Conservation (phyloP, 2,113 vertebrate species). For the Cichladusa arquata region DNA sequence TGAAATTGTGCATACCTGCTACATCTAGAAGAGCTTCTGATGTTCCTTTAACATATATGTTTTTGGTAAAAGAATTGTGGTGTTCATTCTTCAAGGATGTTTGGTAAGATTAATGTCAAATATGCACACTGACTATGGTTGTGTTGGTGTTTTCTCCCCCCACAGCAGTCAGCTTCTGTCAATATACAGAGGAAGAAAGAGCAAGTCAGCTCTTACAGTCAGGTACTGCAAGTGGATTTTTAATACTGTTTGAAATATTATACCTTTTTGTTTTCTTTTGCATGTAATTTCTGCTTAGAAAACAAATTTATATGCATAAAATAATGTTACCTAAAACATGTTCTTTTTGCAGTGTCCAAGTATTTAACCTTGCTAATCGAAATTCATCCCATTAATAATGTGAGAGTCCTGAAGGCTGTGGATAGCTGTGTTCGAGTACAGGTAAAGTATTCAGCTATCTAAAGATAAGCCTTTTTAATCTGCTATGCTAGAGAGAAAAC, state of each 20-base stretch:
- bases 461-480: not conserved
- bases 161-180: conserved; percentile 86
- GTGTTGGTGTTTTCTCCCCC: not conserved
- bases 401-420: conserved; percentile 93
- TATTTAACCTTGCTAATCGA: conserved; percentile 91
- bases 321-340: not conserved
- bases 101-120: not conserved
- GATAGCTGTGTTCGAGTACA: conserved; percentile 91
- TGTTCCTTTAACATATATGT: not conserved
- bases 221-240: conserved; percentile 75
- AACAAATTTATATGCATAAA: not conserved
- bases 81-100: not conserved
- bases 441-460: conserved; percentile 65
- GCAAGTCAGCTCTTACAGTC: conserved; percentile 75
- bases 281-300: not conserved
- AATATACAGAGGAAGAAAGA: conserved; percentile 68
- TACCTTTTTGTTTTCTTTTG: not conserved
- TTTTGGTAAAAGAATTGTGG: not conserved
- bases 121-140: not conserved
- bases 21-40: not conserved
- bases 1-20: not conserved
- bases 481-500: not conserved
- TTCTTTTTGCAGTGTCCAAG: conserved; percentile 79
- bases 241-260: not conserved
- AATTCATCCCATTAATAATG: conserved; percentile 90